phyloP scores from a whole-genome alignment of 2,888 invertebrate species.

The Brachyptera putata region DNA sequence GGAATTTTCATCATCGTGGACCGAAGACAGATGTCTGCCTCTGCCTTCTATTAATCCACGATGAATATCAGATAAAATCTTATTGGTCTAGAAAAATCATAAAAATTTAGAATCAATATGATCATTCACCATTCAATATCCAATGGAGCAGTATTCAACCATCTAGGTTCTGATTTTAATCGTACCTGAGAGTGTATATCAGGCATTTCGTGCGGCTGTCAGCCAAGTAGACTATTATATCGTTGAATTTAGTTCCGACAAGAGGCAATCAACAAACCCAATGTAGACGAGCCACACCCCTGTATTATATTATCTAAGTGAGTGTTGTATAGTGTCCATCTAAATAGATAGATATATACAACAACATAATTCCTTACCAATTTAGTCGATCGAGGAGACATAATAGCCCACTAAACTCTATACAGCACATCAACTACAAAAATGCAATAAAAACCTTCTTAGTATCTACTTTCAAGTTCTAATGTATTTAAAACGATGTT shows the following conservation, averaged over 20 bases:
- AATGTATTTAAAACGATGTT: no score
- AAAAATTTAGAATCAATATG: no score
- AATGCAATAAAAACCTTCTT: no score
- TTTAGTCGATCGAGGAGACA: constrained; percentile 20
- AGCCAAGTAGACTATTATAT: background rate
- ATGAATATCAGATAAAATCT: no score
- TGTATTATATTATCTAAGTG: no score
- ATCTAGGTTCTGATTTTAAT: background rate
- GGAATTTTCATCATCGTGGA: no score
- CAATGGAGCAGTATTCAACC: background rate
- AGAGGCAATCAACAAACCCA: background rate
- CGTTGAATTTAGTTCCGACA: background rate
- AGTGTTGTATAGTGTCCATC: no score
- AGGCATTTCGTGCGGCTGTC: background rate
- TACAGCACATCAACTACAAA: background rate
- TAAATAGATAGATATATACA: no score
- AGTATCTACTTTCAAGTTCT: no score
- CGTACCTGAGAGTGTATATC: background rate
- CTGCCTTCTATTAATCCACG: no score
- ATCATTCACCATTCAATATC: background rate
- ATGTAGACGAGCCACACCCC: constrained; percentile 4
- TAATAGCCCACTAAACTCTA: constrained; percentile 18
- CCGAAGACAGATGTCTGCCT: no score
- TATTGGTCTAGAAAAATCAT: no score
- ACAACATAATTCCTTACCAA: constrained; percentile 22